Conservation (phyloP, 2,888 invertebrate species). For the Alentia gelatinosa region DNA sequence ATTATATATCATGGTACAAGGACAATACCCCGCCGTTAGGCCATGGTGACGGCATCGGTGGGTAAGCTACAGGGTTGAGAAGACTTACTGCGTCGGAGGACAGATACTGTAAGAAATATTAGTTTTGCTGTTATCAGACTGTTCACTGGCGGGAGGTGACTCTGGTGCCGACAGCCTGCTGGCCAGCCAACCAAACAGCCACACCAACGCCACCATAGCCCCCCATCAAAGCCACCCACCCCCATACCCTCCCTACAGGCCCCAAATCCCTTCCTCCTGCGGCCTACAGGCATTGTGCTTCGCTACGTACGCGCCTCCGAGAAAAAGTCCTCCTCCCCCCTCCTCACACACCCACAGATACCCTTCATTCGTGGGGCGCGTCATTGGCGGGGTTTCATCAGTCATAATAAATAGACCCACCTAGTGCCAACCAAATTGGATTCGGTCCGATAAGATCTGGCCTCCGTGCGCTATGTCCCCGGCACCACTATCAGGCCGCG, state of each 20-base stretch:
- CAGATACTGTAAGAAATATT: slow-evolving; percentile 41
- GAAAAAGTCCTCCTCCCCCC: not conserved
- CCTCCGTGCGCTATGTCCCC: slow-evolving; percentile 17
- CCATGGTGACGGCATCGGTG: not conserved
- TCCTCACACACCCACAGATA: not conserved
- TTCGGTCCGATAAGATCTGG: slow-evolving; percentile 47
- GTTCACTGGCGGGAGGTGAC: slow-evolving; percentile 36
- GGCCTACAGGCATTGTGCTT: slow-evolving; percentile 3
- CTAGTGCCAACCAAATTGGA: slow-evolving; percentile 48
- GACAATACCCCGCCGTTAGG: not conserved
- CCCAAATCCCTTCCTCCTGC: not conserved
- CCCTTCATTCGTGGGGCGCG: not conserved
- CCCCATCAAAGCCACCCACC: not conserved
- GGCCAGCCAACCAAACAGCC: not conserved
- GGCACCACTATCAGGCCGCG: not conserved
- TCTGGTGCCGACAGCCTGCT: slow-evolving; percentile 17
- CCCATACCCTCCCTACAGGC: not conserved
- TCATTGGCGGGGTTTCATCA: slow-evolving; percentile 45
- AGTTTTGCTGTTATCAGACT: slow-evolving; percentile 21
- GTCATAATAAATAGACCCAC: slow-evolving; percentile 54
- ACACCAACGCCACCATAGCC: not conserved
- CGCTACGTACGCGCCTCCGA: slow-evolving; percentile 34
- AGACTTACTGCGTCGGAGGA: not conserved
- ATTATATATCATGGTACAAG: not conserved
- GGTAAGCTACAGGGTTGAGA: not conserved